A percentile compares a stretch with the other conserved stretches of the same genome.
phyloP scores from a whole-genome alignment of 2,797 vertebrate genomes.

The Sebastiscus tertius region DNA sequence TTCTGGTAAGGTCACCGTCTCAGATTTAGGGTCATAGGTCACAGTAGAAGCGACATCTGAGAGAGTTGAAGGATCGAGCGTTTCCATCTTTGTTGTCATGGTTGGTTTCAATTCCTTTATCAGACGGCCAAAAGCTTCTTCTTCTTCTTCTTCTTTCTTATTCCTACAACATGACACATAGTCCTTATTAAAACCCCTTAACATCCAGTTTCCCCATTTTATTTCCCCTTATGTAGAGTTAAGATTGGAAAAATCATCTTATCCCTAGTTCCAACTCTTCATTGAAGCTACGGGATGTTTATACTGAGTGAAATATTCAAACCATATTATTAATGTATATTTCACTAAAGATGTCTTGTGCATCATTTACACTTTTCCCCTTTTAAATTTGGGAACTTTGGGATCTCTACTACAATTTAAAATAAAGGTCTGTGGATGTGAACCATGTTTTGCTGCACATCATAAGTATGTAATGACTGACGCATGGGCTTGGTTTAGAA shows the following conservation, averaged over 20 bases:
- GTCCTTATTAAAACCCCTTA: not conserved
- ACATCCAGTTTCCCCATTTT: not conserved
- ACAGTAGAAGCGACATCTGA: slow-evolving; percentile 57
- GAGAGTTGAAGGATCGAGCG: slow-evolving; percentile 68
- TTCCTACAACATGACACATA: slow-evolving; percentile 32
- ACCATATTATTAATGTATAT: not conserved
- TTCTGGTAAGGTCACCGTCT: slow-evolving; percentile 75
- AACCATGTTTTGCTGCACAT: not conserved
- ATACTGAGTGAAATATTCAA: not conserved
- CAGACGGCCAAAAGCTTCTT: not conserved
- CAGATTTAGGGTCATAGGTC: slow-evolving; percentile 73
- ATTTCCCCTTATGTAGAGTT: not conserved
- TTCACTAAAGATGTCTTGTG: not conserved
- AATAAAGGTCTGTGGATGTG: not conserved
- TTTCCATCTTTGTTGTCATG: slow-evolving; percentile 64
- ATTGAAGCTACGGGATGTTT: not conserved
- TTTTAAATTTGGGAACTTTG: not conserved
- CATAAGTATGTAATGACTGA: not conserved
- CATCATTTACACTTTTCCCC: not conserved
- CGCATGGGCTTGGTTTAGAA: not conserved
- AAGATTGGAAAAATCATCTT: not conserved
- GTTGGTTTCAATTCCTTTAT: slow-evolving; percentile 17
- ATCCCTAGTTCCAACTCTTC: not conserved
- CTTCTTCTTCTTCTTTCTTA: not conserved
- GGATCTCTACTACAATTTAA: not conserved